Conservation (phyloP, 2,797 vertebrate species). For the Hydrolagus colliei region DNA sequence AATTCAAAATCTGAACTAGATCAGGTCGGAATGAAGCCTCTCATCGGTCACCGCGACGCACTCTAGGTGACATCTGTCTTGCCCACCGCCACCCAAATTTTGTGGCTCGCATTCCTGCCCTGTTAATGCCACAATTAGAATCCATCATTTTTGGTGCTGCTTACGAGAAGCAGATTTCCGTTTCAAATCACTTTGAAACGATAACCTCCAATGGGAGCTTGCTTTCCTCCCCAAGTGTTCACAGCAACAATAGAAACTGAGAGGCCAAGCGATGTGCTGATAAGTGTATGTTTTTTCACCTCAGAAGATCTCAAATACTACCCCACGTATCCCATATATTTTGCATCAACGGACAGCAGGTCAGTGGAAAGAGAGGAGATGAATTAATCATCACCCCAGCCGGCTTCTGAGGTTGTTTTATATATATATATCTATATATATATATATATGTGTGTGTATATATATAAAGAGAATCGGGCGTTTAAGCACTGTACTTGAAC, state of each 20-base stretch:
- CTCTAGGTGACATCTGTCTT: no score
- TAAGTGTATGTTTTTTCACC: neutral
- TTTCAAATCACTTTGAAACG: no score
- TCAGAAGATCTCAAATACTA: neutral
- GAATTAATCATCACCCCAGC: constrained; percentile 14
- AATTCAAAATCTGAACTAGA: no score
- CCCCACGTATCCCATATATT: neutral
- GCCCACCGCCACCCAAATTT: no score
- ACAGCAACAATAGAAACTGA: neutral
- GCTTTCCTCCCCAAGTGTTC: neutral
- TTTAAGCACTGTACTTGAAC: constrained; percentile 2
- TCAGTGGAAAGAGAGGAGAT: neutral
- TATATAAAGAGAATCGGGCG: neutral
- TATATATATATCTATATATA: no score
- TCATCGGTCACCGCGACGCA: no score
- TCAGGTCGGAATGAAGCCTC: no score
- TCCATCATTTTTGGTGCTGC: no score
- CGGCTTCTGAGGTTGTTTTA: neutral
- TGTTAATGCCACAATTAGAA: no score
- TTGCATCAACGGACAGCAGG: constrained; percentile 15
- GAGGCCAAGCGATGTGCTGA: neutral
- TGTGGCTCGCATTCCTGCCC: no score
- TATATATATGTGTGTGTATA: neutral
- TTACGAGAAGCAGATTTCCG: no score
- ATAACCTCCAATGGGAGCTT: no score